Base-by-base conservation (phyloP, 1,140 invertebrate species). In the Zeugodacus cucurbitae region DNA sequence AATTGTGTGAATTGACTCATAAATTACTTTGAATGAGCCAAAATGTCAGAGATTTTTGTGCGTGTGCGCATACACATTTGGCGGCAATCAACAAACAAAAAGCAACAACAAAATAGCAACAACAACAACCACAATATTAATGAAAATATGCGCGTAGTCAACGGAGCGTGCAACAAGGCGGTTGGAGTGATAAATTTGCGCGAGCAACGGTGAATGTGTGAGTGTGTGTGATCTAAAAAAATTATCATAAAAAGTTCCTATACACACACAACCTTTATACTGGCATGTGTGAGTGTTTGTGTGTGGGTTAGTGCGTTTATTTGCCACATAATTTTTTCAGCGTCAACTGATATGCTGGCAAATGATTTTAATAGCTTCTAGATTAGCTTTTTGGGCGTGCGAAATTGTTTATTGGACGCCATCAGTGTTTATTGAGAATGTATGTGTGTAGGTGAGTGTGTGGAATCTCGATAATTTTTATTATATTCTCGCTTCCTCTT, bases 1-100 rank as follows among this genome's bases (percentile, higher is more conserved):
- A 92, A 92, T 92, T 92, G 91, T 92, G 91, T 92, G 90, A 92
- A 92, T 92, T 92, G 91, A 91, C 90, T 91, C 91, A 92, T 92
- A 92, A 92, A 92, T 92, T 92, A 92, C 14, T n/a, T 82, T 44
- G 41, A 82, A 82, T 48, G 74, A 82, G 74, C n/a, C 74, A 17
- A 82, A 82, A 29, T 29, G 74, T 48, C 74, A 82, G n/a, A 82
- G 74, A 74, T 41, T 74, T 74, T 37, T 34, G 67, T 74, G 67
- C 14, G 74, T 82, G 74, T 48, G 74, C 37, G 74, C 74, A 82
- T 74, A 22, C 34, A 26, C 34, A 26, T 74, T 37, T n/a, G 70
- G 5, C 22, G 22, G 74, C 58, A 62, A 62, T 10, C 5, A 26
- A 10, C 26, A 48, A 14, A 41, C 3, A 29, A 82, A 48, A 44